These are phyloP conservation scores for Acinonyx jubatus DNA, from an alignment of 2,113 vertebrate genomes.

Conservation along the genomic window DNA sequence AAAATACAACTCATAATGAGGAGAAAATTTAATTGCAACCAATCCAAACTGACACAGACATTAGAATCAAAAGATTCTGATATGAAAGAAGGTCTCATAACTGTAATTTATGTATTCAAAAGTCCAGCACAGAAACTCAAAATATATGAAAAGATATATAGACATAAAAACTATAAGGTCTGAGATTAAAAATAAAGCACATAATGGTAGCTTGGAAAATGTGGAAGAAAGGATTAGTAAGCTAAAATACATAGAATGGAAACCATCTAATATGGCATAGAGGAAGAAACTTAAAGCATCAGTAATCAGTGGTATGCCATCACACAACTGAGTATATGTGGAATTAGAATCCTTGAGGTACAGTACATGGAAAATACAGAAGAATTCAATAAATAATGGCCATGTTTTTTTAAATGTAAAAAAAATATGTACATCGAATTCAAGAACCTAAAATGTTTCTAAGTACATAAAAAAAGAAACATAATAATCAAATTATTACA, in stretches of 20 bases:
- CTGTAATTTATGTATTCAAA: background rate
- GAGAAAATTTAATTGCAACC: background rate
- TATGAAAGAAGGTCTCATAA: background rate
- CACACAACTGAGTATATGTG: background rate
- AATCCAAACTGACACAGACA: background rate
- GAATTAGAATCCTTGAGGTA: background rate
- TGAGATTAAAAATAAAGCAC: background rate
- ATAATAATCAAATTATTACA: background rate
- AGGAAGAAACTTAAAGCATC: background rate
- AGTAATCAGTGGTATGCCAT: background rate
- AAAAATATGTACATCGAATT: background rate
- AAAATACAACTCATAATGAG: background rate
- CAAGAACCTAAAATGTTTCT: background rate
- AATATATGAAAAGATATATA: background rate
- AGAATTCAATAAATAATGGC: background rate
- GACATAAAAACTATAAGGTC: background rate
- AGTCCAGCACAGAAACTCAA: background rate
- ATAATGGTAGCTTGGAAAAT: background rate
- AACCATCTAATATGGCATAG: background rate
- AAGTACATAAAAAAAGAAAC: background rate
- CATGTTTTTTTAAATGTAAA: background rate
- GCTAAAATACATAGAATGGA: background rate
- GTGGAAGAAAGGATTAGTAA: background rate
- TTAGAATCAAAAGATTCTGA: background rate
- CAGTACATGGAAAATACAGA: background rate